Percentiles rank a stretch among this genome's conserved stretches.
These are phyloP conservation scores for Zaprionus vittiger DNA, from an alignment of 1,140 invertebrate species.

Conservation along the genomic window DNA sequence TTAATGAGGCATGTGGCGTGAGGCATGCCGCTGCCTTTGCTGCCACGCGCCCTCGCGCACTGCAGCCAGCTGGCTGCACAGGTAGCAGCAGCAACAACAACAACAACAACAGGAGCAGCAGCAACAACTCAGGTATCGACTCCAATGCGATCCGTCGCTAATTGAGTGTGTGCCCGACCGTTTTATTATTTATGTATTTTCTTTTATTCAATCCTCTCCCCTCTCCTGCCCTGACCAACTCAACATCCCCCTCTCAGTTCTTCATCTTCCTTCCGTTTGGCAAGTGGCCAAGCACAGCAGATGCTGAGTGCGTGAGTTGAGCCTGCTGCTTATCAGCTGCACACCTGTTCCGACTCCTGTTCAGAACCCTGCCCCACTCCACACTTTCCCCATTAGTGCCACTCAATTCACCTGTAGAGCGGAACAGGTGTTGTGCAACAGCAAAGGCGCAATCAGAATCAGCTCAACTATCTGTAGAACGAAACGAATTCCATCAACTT, in stretches of 20 bases:
- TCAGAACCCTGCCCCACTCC: background rate
- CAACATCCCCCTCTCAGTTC: background rate
- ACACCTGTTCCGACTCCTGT: background rate
- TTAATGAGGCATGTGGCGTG: conserved; percentile 36
- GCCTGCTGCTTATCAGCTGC: background rate
- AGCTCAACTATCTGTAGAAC: background rate
- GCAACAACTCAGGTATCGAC: conserved; percentile 28
- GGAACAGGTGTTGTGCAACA: background rate
- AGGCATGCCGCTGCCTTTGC: background rate
- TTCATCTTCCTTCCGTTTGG: conserved; percentile 13
- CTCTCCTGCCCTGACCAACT: background rate
- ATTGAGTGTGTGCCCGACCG: conserved; percentile 53
- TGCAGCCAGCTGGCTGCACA: conserved; percentile 34
- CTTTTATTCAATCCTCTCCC: conserved; percentile 21
- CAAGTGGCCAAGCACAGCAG: conserved; percentile 40
- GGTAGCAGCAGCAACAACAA: conserved; percentile 18
- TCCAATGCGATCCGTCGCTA: conserved; percentile 32
- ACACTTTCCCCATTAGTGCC: background rate
- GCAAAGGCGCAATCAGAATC: background rate
- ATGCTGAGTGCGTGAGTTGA: conserved; percentile 6
- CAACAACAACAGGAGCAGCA: background rate
- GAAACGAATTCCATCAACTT: too few relatives aligned
- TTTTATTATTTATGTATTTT: conserved; percentile 58
- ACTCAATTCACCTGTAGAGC: background rate
- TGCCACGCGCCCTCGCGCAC: conserved; percentile 35